These are phyloP conservation scores for Eleginops maclovinus DNA, from an alignment of 2,113 vertebrate genomes.

Conservation along the genomic window DNA sequence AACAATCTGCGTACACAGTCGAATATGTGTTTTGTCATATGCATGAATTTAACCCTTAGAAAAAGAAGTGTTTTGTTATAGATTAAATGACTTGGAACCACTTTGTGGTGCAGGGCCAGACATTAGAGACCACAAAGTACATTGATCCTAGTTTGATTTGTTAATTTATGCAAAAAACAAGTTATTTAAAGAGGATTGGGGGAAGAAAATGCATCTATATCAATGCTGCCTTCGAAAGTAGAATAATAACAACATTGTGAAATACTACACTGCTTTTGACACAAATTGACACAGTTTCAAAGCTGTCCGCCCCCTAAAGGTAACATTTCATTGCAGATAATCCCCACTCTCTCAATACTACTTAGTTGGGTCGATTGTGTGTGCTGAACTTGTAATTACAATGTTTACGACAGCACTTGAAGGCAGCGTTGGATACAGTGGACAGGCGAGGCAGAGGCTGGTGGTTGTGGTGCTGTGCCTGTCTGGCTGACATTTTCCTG, in stretches of 20 bases:
- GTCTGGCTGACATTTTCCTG: constrained; percentile 80
- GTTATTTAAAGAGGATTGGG: neutral
- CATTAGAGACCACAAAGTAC: neutral
- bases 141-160: neutral
- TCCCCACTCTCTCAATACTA: constrained; percentile 53
- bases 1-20: constrained; percentile 13
- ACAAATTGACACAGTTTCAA: constrained; percentile 49
- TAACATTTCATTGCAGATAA: constrained; percentile 73
- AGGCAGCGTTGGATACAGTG: constrained; percentile 69
- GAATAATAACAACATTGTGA: constrained; percentile 41
- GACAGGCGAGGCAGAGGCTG: constrained; percentile 64
- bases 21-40: constrained; percentile 33
- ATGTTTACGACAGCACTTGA: constrained; percentile 73
- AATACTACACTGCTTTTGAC: constrained; percentile 53
- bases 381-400: constrained; percentile 75
- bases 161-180: neutral
- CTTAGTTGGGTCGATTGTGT: constrained; percentile 59
- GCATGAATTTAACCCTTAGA: constrained; percentile 6
- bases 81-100: constrained; percentile 28
- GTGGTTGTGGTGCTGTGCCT: constrained; percentile 71
- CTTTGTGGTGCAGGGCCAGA: constrained; percentile 13
- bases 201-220: constrained; percentile 4
- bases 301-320: constrained; percentile 59
- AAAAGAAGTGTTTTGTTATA: constrained; percentile 14
- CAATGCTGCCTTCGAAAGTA: constrained; percentile 17